Evolutionary conservation across 2,113 vertebrate species (phyloP).

Genomic region (Larimichthys polyactis): DNA sequence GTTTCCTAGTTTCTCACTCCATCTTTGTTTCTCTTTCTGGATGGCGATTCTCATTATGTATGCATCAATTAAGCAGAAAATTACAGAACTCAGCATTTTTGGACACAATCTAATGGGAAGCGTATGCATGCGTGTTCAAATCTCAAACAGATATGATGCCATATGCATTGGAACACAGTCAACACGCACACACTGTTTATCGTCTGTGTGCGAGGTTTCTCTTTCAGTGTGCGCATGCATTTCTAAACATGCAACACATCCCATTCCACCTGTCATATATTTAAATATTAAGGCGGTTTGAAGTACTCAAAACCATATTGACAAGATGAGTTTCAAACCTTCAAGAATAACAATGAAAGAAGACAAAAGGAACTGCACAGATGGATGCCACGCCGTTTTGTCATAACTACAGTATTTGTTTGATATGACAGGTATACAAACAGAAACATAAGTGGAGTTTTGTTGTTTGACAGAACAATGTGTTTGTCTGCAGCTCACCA

Average conservation of each 20-base stretch:
- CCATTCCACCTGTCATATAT: conserved; percentile 21
- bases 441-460: conserved; percentile 37
- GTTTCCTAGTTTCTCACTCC: neutral
- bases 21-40: conserved; percentile 30
- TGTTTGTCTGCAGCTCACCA: conserved; percentile 7
- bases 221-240: neutral
- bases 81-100: conserved; percentile 27
- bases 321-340: conserved; percentile 31
- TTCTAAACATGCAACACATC: neutral
- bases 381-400: conserved; percentile 18
- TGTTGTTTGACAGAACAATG: conserved; percentile 29
- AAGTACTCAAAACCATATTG: conserved; percentile 37
- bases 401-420: conserved; percentile 27
- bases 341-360: neutral
- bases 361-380: neutral
- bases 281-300: conserved; percentile 53
- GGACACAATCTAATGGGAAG: neutral
- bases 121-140: neutral
- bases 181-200: neutral
- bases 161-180: conserved; percentile 13
- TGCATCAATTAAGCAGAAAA: conserved; percentile 55
- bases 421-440: conserved; percentile 44
- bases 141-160: neutral
- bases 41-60: conserved; percentile 28
- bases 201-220: neutral